Base-by-base conservation (phyloP, 2,113 vertebrate genomes). In the Carassius carassius region DNA sequence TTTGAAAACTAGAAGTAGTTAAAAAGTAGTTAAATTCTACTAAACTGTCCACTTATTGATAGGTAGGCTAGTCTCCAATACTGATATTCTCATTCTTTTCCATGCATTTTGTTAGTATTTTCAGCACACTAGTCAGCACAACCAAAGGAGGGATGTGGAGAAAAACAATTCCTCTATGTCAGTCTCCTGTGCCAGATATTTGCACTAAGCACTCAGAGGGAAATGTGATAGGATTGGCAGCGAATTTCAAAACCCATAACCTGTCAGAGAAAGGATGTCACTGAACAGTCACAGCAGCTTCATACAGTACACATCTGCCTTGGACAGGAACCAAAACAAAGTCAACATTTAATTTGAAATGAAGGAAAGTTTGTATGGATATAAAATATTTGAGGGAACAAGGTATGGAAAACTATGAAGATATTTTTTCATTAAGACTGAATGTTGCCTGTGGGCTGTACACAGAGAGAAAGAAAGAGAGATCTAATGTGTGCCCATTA, bases 301-400 rank as follows among this genome's bases (percentile, higher is more conserved):
- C 58, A 69, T 77, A 47, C 78, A 60, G 62, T 78, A 25, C 80
- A 80, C 70, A 81, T 72, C 81, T 86, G 62, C 81, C 86, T 77
- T 83, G 81, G 83, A 82, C 78, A 83, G 83, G 90, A 89, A 89
- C 90, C 85, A 89, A 91, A 92, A 89, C 91, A 92, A 89, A 91
- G 86, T 91, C 89, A 90, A 90, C 89, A 90, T 91, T 92, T 90
- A 85, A 90, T 84, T 87, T 75, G 85, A 78, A 89, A 88, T 69
- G 81, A 91, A 85, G 89, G 88, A 90, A 90, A 80, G 86, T 86
- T 81, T 84, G 65, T 72, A 81, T 69, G 58, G 47, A 58, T 82
- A 88, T 29, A 67, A 81, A 75, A 87, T 82, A 74, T 72, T 32
- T 78, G 75, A 74, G 70, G 76, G 72, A 88, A 76, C 47, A 32